Conservation (phyloP, 2,113 vertebrate genomes). For the Rana temporaria region DNA sequence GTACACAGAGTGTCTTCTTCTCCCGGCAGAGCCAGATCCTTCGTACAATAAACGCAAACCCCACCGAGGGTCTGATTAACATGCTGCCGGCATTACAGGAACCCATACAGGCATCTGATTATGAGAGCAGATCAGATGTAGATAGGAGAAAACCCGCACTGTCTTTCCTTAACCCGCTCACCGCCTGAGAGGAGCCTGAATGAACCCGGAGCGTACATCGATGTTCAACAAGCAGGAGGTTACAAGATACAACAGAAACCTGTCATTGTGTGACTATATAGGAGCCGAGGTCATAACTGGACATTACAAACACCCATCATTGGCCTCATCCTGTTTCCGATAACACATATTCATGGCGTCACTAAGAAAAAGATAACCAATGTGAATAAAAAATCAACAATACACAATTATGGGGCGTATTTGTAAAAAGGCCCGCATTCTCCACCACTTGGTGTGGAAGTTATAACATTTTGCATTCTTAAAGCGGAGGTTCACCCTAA, state of each 20-base stretch:
- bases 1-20: constrained; percentile 23
- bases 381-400: too few species aligned
- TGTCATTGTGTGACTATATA: neutral
- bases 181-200: neutral
- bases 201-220: neutral
- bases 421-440: too few species aligned
- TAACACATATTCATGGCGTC: too few species aligned
- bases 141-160: constrained; percentile 41
- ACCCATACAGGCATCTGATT: constrained; percentile 52
- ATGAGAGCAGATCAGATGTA: constrained; percentile 51
- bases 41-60: constrained; percentile 37
- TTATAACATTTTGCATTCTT: too few species aligned
- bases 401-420: too few species aligned
- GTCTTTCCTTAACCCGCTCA: constrained; percentile 29
- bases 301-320: neutral
- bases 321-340: neutral
- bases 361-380: neutral
- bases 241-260: neutral
- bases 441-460: too few species aligned
- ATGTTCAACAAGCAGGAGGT: neutral
- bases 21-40: constrained; percentile 42
- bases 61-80: constrained; percentile 53
- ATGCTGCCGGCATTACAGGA: constrained; percentile 52
- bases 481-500: too few species aligned
- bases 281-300: neutral